These are phyloP conservation scores for Campylomormyrus numenius DNA, from an alignment of 2,113 vertebrate species.

Conservation along the genomic window DNA sequence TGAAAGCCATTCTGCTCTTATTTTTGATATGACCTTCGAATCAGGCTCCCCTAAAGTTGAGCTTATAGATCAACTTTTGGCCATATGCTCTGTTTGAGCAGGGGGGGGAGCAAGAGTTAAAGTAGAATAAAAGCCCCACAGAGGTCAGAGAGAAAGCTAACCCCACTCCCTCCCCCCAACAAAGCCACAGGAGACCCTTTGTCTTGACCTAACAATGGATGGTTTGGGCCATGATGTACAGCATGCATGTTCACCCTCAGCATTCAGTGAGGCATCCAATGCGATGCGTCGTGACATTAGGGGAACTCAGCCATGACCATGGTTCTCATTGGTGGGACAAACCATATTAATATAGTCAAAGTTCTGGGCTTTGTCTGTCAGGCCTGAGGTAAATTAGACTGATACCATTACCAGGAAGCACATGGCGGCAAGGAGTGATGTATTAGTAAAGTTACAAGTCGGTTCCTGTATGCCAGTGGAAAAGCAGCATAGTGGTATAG, in stretches of 20 bases:
- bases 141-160: neutral
- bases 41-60: neutral
- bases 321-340: neutral
- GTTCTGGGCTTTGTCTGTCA: neutral
- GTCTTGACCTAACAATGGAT: neutral
- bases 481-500: neutral
- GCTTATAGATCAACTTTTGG: neutral
- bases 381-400: neutral
- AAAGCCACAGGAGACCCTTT: neutral
- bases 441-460: no score
- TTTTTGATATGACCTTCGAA: neutral
- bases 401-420: no score
- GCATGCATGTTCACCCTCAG: neutral
- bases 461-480: neutral
- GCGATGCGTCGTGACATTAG: neutral
- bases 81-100: neutral
- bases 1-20: constrained; percentile 40
- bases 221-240: neutral
- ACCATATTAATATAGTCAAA: neutral
- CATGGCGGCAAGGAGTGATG: no score
- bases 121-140: neutral
- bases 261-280: neutral
- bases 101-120: neutral
- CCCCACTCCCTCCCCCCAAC: neutral
- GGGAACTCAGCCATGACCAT: neutral